Conservation (phyloP, 1,140 invertebrate genomes). For the Subanguina moxae region DNA sequence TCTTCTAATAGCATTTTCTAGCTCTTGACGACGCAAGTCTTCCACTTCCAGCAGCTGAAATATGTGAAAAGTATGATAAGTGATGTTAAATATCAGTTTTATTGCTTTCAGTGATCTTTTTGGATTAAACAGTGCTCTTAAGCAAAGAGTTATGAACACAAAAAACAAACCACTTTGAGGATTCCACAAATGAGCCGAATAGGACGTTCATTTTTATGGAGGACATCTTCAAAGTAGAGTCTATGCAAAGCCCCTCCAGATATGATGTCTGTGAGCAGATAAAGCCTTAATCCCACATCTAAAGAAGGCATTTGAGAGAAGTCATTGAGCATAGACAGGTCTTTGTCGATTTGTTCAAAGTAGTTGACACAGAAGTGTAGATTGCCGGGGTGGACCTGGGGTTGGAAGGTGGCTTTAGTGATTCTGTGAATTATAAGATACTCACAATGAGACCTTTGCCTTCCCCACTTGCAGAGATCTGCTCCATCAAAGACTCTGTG, state of each 20-base stretch:
- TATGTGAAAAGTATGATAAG: background rate
- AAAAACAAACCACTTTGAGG: background rate
- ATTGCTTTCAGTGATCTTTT: no score
- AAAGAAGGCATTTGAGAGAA: background rate
- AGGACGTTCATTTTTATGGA: background rate
- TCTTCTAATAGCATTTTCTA: background rate
- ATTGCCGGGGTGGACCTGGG: background rate
- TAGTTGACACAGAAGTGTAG: background rate
- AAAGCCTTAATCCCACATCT: background rate
- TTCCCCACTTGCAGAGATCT: background rate
- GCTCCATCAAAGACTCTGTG: background rate
- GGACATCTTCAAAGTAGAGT: background rate
- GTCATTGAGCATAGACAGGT: background rate
- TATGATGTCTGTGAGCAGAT: background rate
- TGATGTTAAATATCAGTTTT: no score
- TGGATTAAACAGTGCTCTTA: no score
- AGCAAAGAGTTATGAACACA: no score
- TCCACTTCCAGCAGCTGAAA: conserved; percentile 1
- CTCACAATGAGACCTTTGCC: background rate
- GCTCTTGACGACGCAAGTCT: background rate
- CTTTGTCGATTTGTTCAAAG: conserved; percentile 3
- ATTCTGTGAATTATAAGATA: background rate
- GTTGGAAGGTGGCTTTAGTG: background rate
- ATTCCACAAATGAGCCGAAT: background rate
- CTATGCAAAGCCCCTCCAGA: background rate